phyloP scores from a whole-genome alignment of 2,113 vertebrate species.

The Perca flavescens region DNA sequence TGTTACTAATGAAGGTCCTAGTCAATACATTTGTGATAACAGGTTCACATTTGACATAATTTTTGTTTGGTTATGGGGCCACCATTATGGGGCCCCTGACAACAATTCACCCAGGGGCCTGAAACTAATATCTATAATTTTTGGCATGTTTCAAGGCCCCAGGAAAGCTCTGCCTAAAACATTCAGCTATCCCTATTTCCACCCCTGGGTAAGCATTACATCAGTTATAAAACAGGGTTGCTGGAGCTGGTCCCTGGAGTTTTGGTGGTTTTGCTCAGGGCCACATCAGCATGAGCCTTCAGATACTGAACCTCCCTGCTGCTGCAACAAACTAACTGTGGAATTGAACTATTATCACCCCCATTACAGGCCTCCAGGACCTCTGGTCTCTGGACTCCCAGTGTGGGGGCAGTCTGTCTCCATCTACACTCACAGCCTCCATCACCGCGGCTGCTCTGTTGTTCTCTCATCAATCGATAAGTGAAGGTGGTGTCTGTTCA shows the following conservation, averaged over 20 bases:
- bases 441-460: conserved; percentile 35
- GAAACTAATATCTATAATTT: neutral
- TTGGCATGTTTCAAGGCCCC: neutral
- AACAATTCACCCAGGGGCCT: neutral
- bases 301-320: conserved; percentile 6
- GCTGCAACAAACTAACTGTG: conserved; percentile 32
- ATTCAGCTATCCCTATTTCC: neutral
- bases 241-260: neutral
- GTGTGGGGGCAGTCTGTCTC: neutral
- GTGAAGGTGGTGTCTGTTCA: conserved; percentile 69
- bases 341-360: conserved; percentile 20
- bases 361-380: conserved; percentile 1
- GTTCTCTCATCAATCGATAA: conserved; percentile 66
- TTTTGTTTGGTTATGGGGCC: no score
- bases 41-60: no score
- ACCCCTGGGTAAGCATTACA: neutral
- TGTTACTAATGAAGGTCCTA: neutral
- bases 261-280: neutral
- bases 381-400: neutral
- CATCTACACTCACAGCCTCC: conserved; percentile 24
- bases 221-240: neutral
- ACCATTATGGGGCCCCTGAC: neutral
- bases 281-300: conserved; percentile 6
- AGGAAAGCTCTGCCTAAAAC: neutral
- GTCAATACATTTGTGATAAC: no score